Percentiles rank a stretch among this genome's conserved stretches.
Evolutionary conservation across 2,888 invertebrate genomes (phyloP).

Genomic region (Dryococelus australis): DNA sequence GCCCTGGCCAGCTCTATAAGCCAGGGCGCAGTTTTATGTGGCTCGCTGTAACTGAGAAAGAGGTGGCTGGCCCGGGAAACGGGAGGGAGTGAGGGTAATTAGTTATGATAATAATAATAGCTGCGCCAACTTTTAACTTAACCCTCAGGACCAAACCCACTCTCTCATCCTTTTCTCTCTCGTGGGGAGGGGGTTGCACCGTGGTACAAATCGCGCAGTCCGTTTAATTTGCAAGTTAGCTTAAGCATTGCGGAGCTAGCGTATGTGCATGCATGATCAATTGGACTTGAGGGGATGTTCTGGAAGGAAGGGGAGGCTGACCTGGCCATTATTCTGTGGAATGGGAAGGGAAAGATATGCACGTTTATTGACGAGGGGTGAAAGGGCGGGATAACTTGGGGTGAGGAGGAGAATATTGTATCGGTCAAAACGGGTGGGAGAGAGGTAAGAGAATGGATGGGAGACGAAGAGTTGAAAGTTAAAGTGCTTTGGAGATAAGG

Average conservation of each 20-base stretch:
- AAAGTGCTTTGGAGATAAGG: slow-evolving; percentile 10
- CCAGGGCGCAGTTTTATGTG: background rate
- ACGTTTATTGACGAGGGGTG: background rate
- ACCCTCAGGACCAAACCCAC: background rate
- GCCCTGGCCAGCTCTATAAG: background rate
- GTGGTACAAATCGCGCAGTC: background rate
- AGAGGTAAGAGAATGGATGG: background rate
- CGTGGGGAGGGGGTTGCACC: background rate
- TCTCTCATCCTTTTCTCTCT: background rate
- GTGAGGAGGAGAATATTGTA: background rate
- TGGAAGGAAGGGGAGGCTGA: background rate
- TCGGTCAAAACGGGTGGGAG: background rate
- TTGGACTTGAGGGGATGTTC: background rate
- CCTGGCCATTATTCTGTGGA: background rate
- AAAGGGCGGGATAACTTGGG: background rate
- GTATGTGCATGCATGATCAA: background rate
- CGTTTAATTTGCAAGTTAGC: slow-evolving; percentile 2
- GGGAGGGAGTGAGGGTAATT: background rate
- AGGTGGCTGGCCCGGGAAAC: background rate
- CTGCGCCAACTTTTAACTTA: background rate
- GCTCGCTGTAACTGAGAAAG: background rate
- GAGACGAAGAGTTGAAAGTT: slow-evolving; percentile 11
- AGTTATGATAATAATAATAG: slow-evolving; percentile 1
- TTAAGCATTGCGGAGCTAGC: background rate
- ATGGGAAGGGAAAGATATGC: background rate